Evolutionary conservation across 1,140 invertebrate species (phyloP).

Genomic region (Trichonephila inaurata): DNA sequence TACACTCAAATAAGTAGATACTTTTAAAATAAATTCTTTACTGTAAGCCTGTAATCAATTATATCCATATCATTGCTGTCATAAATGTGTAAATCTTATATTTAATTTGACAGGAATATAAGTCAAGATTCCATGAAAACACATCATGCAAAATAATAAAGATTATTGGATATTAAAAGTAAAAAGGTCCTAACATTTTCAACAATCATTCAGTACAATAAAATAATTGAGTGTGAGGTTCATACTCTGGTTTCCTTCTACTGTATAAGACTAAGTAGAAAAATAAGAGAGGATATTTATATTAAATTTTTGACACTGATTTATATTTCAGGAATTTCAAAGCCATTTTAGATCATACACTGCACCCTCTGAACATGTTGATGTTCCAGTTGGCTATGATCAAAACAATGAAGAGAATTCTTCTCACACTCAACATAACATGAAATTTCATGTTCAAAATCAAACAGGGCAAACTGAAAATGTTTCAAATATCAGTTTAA

Average conservation of each 20-base stretch:
- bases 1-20: too few species aligned
- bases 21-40: too few species aligned
- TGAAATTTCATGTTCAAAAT: background rate
- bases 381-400: background rate
- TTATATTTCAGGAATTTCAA: constrained; percentile 1
- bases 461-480: background rate
- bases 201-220: too few species aligned
- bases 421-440: background rate
- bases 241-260: background rate
- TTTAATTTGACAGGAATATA: too few species aligned
- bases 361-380: background rate
- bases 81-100: too few species aligned
- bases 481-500: background rate
- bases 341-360: constrained; percentile 1
- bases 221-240: too few species aligned
- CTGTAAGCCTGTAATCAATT: too few species aligned
- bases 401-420: background rate
- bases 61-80: too few species aligned
- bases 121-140: too few species aligned
- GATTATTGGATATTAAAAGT: too few species aligned
- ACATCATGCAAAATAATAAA: too few species aligned
- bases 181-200: too few species aligned
- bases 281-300: background rate
- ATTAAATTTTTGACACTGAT: background rate
- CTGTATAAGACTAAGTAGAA: background rate